Conservation (phyloP, 2,113 vertebrate genomes). For the Myodes glareolus region DNA sequence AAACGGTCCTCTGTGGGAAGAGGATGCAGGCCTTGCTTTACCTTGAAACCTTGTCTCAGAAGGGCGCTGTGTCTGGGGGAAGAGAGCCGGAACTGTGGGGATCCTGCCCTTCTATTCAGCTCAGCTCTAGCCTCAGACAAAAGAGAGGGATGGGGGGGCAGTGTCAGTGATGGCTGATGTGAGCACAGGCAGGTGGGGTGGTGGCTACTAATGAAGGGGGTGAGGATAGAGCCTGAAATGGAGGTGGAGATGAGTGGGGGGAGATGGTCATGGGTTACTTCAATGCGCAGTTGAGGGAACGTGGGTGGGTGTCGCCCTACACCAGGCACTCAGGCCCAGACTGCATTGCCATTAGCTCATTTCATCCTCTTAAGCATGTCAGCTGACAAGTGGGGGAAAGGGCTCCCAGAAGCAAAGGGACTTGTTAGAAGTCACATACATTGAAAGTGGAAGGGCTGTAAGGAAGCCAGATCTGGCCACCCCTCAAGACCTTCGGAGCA, state of each 20-base stretch:
- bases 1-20: not conserved
- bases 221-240: not conserved
- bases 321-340: not conserved
- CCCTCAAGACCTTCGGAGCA: not conserved
- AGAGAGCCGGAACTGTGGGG: not conserved
- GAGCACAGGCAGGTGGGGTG: not conserved
- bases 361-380: not conserved
- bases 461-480: not conserved
- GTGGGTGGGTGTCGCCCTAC: not conserved
- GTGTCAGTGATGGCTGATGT: not conserved
- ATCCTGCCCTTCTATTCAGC: not conserved
- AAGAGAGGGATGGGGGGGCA: not conserved
- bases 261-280: not conserved
- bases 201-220: not conserved
- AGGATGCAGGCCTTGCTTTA: not conserved
- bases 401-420: not conserved
- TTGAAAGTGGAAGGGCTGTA: not conserved
- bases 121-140: slow-evolving; percentile 13
- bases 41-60: slow-evolving; percentile 4
- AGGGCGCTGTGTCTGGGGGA: not conserved
- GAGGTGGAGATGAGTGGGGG: not conserved
- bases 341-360: not conserved
- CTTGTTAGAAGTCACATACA: not conserved
- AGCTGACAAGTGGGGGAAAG: not conserved
- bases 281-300: not conserved